Evolutionary conservation across 1,140 invertebrate genomes (phyloP), one percentile per base, ranked within the genome.

Genomic region (Euglossa dilemma): DNA sequence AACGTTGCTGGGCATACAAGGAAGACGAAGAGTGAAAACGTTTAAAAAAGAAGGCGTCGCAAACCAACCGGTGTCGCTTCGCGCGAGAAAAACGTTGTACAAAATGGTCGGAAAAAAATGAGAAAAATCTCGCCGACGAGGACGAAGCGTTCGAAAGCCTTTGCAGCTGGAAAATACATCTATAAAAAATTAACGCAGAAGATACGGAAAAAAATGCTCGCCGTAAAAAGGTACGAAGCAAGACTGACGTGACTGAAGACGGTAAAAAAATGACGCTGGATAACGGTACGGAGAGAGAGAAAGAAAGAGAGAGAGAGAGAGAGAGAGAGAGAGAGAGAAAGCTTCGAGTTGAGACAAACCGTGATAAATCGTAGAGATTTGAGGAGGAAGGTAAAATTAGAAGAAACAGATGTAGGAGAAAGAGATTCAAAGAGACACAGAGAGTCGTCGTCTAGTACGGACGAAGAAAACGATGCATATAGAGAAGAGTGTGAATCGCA

Each of bases 1-100:
- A 87, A 80, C 81, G 71, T 83, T 75, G 74, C 82, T 88, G 85
- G 85, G 63, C 71, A 45, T 57, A 80, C 54, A 63, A 78, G 66
- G 74, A 69, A 67, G 74, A 69, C 81, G 77, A 67, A 70, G 28
- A 64, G 61, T 45, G 25, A 87, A 54, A 77, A 84, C 61, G 74
- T 45, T 25, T 43, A 50, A n/a, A 66, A 82, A 78, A n/a, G 80
- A 78, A 69, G 56, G 56, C 73, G 45, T 56, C 47, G 66, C 50
- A 50, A 73, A 74, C 25, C 20, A 57, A 66, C 50, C 50, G 67
- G 72, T 72, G 45, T 52, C 45, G 45, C 23, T 6, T 50, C 12
- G 56, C 67, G 61, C 75, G 52, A 23, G 23, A 70, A 87, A 76
- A 77, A 20, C 50, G 23, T 63, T 54, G 50, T 52, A 56, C 16